phyloP scores from a whole-genome alignment of 2,888 invertebrate genomes.

The Atethmia centrago region DNA sequence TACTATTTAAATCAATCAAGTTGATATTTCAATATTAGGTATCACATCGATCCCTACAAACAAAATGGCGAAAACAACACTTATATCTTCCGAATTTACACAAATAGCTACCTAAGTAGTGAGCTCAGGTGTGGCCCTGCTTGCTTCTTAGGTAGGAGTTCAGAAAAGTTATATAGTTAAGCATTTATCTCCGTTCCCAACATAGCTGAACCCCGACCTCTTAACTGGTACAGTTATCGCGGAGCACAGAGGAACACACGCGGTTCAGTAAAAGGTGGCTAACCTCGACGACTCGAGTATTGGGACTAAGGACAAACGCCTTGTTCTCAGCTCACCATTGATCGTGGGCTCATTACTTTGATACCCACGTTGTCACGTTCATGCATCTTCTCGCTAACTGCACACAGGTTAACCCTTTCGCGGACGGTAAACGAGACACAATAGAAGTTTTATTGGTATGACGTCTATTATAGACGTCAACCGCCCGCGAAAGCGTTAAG shows the following conservation, averaged over 20 bases:
- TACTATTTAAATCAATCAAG: neutral
- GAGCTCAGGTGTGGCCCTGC: neutral
- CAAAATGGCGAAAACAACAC: neutral
- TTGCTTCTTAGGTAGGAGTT: neutral
- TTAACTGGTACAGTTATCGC: conserved; percentile 54
- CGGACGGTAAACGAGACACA: too few relatives aligned
- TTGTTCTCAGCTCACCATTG: conserved; percentile 46
- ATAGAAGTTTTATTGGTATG: too few relatives aligned
- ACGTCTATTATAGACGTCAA: too few relatives aligned
- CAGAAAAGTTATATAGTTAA: neutral
- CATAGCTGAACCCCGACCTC: conserved; percentile 54
- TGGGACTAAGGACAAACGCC: conserved; percentile 80
- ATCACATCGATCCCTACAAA: neutral
- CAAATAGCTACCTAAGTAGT: neutral
- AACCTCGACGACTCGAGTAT: conserved; percentile 77
- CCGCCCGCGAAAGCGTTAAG: too few relatives aligned
- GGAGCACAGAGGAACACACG: conserved; percentile 41
- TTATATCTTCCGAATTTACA: neutral
- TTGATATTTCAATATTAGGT: too few relatives aligned
- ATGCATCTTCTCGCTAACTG: conserved; percentile 29
- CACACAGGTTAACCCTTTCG: neutral
- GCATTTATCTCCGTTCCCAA: conserved; percentile 28
- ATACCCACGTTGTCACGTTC: conserved; percentile 57
- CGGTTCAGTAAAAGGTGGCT: conserved; percentile 82
- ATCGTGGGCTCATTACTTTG: conserved; percentile 51